Evolutionary conservation across 30 jellyfish, hydroid and myxozoan genomes (phyloP).

Genomic region (Aurelia aurita): DNA sequence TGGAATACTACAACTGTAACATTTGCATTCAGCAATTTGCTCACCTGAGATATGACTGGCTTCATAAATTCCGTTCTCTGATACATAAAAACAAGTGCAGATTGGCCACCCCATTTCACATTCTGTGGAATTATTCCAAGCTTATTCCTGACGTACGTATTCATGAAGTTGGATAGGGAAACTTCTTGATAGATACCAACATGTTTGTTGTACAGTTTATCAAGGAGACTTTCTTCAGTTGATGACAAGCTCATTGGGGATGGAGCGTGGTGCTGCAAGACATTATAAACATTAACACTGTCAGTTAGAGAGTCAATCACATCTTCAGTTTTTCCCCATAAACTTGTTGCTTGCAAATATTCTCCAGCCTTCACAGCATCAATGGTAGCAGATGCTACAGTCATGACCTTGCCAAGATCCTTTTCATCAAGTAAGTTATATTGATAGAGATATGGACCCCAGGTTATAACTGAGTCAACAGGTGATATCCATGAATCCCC

Average conservation of each 20-base stretch:
- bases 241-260: conserved; percentile 52
- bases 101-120: conserved; percentile 94
- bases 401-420: conserved; percentile 55
- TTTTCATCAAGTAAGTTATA: conserved; percentile 72
- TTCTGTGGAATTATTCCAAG: conserved; percentile 75
- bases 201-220: conserved; percentile 37
- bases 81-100: conserved; percentile 74
- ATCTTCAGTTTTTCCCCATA: conserved; percentile 84
- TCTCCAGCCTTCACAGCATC: conserved; percentile 53
- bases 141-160: conserved; percentile 70
- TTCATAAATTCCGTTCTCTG: conserved; percentile 85
- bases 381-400: conserved; percentile 60
- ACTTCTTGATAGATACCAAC: conserved; percentile 66
- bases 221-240: conserved; percentile 9
- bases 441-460: conserved; percentile 93
- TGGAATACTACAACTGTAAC: conserved; percentile 85
- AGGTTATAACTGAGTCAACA: conserved; percentile 91
- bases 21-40: conserved; percentile 59
- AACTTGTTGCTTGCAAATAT: conserved; percentile 65
- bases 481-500: conserved; percentile 97
- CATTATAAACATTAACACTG: conserved; percentile 90
- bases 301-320: conserved; percentile 76
- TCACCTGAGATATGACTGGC: conserved; percentile 83
- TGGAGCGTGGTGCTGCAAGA: conserved; percentile 88
- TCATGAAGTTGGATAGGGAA: conserved; percentile 71